Evolutionary conservation across 1,140 invertebrate genomes (phyloP), one percentile per base, ranked within the genome.

Genomic region (Trinorchestia longiramus): DNA sequence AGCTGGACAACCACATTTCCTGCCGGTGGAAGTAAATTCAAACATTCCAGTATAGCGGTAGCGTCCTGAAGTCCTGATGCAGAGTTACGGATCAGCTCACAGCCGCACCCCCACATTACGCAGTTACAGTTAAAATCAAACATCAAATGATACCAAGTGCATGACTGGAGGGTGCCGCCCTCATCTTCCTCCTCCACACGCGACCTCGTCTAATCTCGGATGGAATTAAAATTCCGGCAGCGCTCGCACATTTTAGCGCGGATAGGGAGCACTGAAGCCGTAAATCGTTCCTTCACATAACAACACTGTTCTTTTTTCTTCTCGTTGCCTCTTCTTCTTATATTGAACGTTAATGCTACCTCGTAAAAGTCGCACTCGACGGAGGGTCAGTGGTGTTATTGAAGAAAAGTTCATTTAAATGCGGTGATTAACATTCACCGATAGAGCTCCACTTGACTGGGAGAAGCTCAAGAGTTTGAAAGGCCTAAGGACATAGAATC

Each of bases 281-380:
- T 90, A 90, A 90, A 90, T 90, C 88, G 88, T 90, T 90, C 88
- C 88, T 43, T 90, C 88, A 90, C 88, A 42, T 90, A 41, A 90
- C 88, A 90, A 41, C 62, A 77, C 28, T 77, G 15, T 77, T 77
- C 62, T 77, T 77, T 77, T 90, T 90, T 90, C 15, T 90, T 90
- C 43, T 90, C n/a, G n/a, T 90, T 90, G n/a, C 88, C 43, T 90
- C 4, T 4, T 41, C 43, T 90, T 43, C 88, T 90, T 43, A 42
- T 90, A 90, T 90, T 90, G 88, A 90, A 90, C 88, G n/a, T 90
- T 90, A 90, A 90, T 90, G 88, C 43, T 28, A 42, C 41, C 88
- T 90, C 88, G 88, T 90, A 90, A 90, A 90, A 90, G 88, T 90
- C 88, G 28, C 88, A 41, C 88, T 42, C 62, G 62, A 77, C 62